Percentiles rank a stretch among this genome's conserved stretches.
Evolutionary conservation across 2,888 invertebrate species (phyloP).

Genomic region (Eristalis arbustorum): DNA sequence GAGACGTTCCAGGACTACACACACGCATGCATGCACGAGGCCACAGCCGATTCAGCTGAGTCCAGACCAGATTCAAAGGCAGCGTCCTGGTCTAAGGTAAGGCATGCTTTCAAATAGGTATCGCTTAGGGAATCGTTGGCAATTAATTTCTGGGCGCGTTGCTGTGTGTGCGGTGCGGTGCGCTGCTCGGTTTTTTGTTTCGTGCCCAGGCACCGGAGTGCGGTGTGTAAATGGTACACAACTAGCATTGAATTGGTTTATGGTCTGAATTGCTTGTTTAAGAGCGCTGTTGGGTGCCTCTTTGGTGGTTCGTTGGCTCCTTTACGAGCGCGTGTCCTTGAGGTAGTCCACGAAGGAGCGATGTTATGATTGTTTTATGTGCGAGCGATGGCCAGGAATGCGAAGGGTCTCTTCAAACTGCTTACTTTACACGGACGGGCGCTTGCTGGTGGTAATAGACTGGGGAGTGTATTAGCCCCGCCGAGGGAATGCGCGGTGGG

Average conservation of each 20-base stretch:
- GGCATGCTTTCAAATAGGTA: constrained; percentile 32
- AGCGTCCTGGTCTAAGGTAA: constrained; percentile 9
- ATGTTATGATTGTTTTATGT: constrained; percentile 58
- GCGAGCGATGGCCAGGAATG: constrained; percentile 37
- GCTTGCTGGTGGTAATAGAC: constrained; percentile 10
- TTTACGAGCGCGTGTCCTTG: constrained; percentile 65
- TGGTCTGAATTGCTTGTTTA: background rate
- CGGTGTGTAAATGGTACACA: background rate
- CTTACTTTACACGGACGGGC: background rate
- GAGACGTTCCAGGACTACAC: constrained; percentile 20
- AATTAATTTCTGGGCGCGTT: constrained; percentile 44
- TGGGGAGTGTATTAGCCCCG: background rate
- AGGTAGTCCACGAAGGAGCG: constrained; percentile 5
- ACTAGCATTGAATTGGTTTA: constrained; percentile 30
- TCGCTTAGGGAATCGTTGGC: constrained; percentile 39
- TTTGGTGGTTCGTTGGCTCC: constrained; percentile 37
- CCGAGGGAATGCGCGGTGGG: background rate
- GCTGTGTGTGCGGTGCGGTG: background rate
- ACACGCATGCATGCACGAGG: constrained; percentile 30
- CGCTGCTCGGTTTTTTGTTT: background rate
- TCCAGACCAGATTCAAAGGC: constrained; percentile 10
- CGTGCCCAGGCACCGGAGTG: background rate
- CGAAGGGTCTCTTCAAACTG: constrained; percentile 44
- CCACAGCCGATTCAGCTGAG: constrained; percentile 34
- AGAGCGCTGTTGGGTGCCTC: background rate